Evolutionary conservation across 2,888 invertebrate genomes (phyloP), one percentile per base, ranked within the genome.

Genomic region (Caenorhabditis panamensis): DNA sequence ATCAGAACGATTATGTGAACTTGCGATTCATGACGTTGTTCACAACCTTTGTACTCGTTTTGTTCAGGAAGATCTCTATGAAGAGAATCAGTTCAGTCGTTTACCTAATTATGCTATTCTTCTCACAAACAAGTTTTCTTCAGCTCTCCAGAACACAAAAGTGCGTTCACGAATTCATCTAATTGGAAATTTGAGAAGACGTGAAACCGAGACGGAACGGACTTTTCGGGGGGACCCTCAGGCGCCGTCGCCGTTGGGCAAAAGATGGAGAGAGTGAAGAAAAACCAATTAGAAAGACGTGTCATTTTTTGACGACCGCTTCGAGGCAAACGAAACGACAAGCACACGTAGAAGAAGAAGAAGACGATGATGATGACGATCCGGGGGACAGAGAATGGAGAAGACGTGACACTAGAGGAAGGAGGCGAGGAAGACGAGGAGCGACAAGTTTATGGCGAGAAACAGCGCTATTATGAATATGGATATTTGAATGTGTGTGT

Each of bases 251-350:
- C 41, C 41, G 41, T 36, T 36, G 28, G 24, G 49, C 36, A 54
- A 62, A 24, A 44, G 0, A 24, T 6, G 11, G n/a, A 22, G 26
- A 8, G 24, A 54, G 36, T 37, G 51, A 61, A 66, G 61, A 26
- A 63, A 72, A 79, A 79, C 67, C 78, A 79, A 79, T 79, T 79
- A 79, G 78, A 49, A 51, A 41, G 59, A 77, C 75, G 67, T 67
- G 66, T 75, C 75, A 67, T 59, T 73, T 73, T 73, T 73, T 73
- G 63, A 73, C 54, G 58, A 73, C 47, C 56, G 26, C 62, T 51
- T 54, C 71, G 18, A 26, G 22, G 8, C 11, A 6, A 8, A 16
- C 16, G 16, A 36, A 59, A 44, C 41, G 59, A 59, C 36, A 37
- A 59, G 36, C 36, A 54, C 59, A 71, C 58, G 51, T 49, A 56